A percentile compares a stretch with the other conserved stretches of the same genome.
Conservation (phyloP, 2,888 invertebrate species). For the Caenorhabditis virilis region DNA sequence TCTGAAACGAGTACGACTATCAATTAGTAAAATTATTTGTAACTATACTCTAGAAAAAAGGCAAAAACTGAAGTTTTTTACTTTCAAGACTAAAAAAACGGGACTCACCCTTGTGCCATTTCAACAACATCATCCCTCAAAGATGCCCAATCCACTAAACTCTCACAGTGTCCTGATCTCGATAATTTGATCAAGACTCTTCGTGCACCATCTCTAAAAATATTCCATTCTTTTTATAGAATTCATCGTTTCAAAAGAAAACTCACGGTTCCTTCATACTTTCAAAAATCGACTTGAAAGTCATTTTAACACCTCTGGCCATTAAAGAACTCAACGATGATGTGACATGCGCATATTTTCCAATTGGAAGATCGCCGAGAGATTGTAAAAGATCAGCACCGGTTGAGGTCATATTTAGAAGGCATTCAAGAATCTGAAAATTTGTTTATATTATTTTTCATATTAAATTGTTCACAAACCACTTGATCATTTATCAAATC, state of each 20-base stretch:
- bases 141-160: conserved; percentile 32
- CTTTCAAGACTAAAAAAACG: too few relatives aligned
- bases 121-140: conserved; percentile 39
- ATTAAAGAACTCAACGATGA: conserved; percentile 33
- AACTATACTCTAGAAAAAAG: too few relatives aligned
- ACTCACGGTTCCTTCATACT: conserved; percentile 42
- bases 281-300: conserved; percentile 40
- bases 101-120: conserved; percentile 27
- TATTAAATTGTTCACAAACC: conserved; percentile 1
- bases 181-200: conserved; percentile 37
- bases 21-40: neutral
- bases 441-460: neutral
- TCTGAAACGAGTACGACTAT: conserved; percentile 16
- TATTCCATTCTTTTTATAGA: neutral
- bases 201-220: conserved; percentile 33
- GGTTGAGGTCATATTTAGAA: conserved; percentile 34
- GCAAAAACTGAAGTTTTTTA: conserved; percentile 4
- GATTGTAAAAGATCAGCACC: conserved; percentile 39
- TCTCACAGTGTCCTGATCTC: conserved; percentile 23
- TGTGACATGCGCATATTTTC: conserved; percentile 30
- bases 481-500: conserved; percentile 24
- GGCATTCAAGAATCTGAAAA: conserved; percentile 27
- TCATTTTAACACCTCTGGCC: conserved; percentile 41
- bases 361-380: conserved; percentile 17
- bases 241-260: too few relatives aligned